phyloP scores from a whole-genome alignment of 2,113 vertebrate genomes.

The Takifugu bimaculatus region DNA sequence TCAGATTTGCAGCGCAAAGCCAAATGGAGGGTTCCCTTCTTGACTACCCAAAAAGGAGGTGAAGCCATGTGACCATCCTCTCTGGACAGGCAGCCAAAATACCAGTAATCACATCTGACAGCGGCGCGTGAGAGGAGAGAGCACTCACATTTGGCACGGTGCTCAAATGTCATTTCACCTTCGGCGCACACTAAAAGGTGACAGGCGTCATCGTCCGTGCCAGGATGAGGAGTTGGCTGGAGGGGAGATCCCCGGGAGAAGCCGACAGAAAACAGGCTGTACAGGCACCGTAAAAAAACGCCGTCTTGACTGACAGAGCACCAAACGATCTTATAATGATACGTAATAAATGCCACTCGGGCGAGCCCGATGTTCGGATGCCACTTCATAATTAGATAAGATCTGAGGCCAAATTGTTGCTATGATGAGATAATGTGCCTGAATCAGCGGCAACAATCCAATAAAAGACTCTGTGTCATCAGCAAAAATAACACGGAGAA shows the following conservation, averaged over 20 bases:
- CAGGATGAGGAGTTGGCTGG: conserved; percentile 16
- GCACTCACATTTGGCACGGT: conserved; percentile 60
- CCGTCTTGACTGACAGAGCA: conserved; percentile 10
- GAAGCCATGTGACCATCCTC: conserved; percentile 9
- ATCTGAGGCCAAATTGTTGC: conserved; percentile 11
- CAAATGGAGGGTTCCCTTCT: conserved; percentile 45
- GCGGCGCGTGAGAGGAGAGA: conserved; percentile 47
- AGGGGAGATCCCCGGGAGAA: conserved; percentile 10
- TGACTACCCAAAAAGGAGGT: conserved; percentile 26
- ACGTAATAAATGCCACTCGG: conserved; percentile 6
- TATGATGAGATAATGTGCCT: conserved; percentile 8
- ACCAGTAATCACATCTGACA: conserved; percentile 68
- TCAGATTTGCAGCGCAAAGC: conserved; percentile 54
- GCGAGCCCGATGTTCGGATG: background rate
- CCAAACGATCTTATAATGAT: conserved; percentile 26
- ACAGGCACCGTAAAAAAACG: conserved; percentile 2
- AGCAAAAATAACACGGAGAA: background rate
- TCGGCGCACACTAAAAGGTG: conserved; percentile 44
- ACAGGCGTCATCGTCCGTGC: conserved; percentile 43
- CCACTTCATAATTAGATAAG: conserved; percentile 3
- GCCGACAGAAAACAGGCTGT: conserved; percentile 1
- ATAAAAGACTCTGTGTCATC: conserved; percentile 9
- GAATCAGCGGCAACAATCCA: conserved; percentile 9
- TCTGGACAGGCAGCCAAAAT: conserved; percentile 54
- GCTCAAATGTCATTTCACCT: conserved; percentile 65